Evolutionary conservation across 2,113 vertebrate species (phyloP).

Genomic region (Boleophthalmus pectinirostris): DNA sequence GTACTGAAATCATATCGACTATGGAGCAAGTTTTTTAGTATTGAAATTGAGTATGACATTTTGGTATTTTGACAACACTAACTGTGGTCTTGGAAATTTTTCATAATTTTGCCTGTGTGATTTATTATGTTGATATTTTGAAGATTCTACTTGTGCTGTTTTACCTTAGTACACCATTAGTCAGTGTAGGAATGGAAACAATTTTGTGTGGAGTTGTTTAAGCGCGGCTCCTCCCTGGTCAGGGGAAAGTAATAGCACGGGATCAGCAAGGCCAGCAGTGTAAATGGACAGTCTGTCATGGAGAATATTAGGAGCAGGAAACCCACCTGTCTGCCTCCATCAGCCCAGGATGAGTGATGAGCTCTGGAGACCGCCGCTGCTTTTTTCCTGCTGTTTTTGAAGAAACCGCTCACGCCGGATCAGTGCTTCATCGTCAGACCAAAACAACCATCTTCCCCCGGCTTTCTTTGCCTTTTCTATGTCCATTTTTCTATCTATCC

Average conservation of each 20-base stretch:
- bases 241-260: conserved; percentile 61
- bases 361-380: conserved; percentile 61
- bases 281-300: conserved; percentile 77
- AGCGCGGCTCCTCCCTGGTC: conserved; percentile 43
- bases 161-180: neutral
- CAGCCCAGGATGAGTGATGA: conserved; percentile 73
- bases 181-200: conserved; percentile 32
- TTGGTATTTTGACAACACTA: no score
- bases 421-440: conserved; percentile 61
- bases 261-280: conserved; percentile 60
- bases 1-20: no score
- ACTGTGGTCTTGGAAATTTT: no score
- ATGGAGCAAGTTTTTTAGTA: no score
- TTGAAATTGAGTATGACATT: no score
- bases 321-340: conserved; percentile 67
- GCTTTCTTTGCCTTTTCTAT: conserved; percentile 15
- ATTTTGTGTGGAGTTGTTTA: conserved; percentile 46
- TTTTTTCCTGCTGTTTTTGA: conserved; percentile 23
- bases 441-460: conserved; percentile 47
- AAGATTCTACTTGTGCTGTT: neutral
- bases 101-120: no score
- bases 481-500: conserved; percentile 40
- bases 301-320: conserved; percentile 75
- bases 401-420: conserved; percentile 56
- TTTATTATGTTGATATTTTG: neutral